phyloP scores from a whole-genome alignment of 2,113 vertebrate genomes.

The Numida meleagris region DNA sequence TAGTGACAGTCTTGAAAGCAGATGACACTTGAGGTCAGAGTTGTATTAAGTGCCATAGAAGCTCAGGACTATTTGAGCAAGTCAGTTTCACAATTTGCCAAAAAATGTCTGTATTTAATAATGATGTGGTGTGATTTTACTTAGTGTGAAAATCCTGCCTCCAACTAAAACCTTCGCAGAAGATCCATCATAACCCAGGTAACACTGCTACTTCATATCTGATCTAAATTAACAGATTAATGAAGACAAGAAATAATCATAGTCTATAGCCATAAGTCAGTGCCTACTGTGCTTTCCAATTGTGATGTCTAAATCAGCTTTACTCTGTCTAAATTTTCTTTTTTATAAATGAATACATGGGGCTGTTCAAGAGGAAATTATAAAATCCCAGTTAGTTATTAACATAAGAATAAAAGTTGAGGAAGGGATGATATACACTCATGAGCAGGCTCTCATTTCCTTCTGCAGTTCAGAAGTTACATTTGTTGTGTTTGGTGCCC shows the following conservation, averaged over 20 bases:
- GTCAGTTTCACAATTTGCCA: background rate
- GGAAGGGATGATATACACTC: background rate
- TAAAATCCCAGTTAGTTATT: conserved; percentile 1
- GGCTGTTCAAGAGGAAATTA: background rate
- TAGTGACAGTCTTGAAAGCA: background rate
- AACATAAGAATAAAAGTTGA: background rate
- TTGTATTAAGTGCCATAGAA: background rate
- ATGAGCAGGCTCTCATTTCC: background rate
- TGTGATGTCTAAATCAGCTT: background rate
- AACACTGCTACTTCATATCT: background rate
- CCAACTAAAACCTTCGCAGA: background rate
- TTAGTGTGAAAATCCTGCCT: background rate
- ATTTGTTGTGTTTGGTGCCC: background rate
- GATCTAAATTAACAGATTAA: background rate
- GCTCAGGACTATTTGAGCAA: background rate
- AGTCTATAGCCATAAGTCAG: background rate
- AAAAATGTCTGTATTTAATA: background rate
- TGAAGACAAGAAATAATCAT: background rate
- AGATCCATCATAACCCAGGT: background rate
- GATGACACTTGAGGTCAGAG: background rate
- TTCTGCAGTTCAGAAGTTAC: background rate
- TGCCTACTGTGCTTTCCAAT: background rate
- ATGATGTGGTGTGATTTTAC: background rate
- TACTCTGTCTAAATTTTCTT: background rate
- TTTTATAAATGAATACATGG: background rate